phyloP scores from a whole-genome alignment of 2,888 invertebrate species.

The Sminthurinus aureus region DNA sequence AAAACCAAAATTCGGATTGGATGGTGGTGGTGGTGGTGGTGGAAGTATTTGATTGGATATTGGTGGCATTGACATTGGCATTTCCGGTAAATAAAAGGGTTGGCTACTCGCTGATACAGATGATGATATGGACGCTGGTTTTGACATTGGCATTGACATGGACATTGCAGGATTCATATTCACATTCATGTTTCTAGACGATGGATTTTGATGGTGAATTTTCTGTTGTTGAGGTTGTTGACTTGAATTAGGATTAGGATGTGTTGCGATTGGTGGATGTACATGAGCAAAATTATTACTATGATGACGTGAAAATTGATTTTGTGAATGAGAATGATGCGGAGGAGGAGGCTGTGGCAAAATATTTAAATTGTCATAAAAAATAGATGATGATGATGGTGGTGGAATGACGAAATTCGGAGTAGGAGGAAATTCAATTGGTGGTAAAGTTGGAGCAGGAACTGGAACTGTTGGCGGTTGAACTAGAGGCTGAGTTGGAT shows the following conservation, averaged over 20 bases:
- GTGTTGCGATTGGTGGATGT: not conserved
- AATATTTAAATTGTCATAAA: conserved; percentile 18
- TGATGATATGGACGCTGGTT: not conserved
- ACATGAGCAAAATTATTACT: not conserved
- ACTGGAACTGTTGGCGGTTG: not conserved
- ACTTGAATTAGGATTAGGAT: not conserved
- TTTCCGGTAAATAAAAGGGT: conserved; percentile 20
- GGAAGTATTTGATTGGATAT: not conserved
- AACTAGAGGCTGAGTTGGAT: not conserved
- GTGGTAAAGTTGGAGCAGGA: not conserved
- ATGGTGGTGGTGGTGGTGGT: not conserved
- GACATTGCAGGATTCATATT: not conserved
- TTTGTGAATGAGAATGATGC: not conserved
- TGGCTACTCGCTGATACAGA: not conserved
- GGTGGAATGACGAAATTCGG: not conserved
- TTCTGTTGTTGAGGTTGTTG: not conserved
- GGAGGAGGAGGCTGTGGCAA: conserved; percentile 3
- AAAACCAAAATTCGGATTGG: not conserved
- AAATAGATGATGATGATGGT: conserved; percentile 8
- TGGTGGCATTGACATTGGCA: not conserved
- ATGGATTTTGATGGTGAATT: not conserved
- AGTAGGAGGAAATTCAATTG: too few species aligned
- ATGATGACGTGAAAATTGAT: conserved; percentile 8
- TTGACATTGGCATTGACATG: not conserved
- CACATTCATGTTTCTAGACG: not conserved